Base-by-base conservation (phyloP, 2,797 vertebrate species). In the Eulemur albifrons region DNA sequence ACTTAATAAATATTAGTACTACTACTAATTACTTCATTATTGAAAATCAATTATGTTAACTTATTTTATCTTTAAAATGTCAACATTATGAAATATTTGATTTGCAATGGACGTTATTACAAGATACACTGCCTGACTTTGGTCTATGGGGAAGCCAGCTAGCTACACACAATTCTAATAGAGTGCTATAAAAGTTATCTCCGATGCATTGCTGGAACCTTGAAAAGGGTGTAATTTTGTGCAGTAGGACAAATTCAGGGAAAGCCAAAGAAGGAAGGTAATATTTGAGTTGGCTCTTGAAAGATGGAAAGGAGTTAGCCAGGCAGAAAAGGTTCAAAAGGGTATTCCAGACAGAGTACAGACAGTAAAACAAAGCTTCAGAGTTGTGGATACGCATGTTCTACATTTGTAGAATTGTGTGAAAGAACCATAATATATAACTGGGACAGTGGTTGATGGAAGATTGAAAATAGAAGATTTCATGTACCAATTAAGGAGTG, bases 31-130 rank as follows among this genome's bases (percentile, higher is more conserved):
- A 59, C 57, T 96, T 73, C 54, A 69, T 67, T 89, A 93, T 70
- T 94, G 40, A 94, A 97, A 97, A 95, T 80, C 57, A 88, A n/a
- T 94, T 96, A 72, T 57, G 21, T 90, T 94, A 85, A 85, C 38
- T 88, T 90, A 89, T 89, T 97, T 96, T 92, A 77, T 75, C 70
- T 88, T 91, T 75, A 43, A 65, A 83, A 88, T 91, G 50, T 84
- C 70, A 94, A 35, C 75, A 91, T 90, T 93, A 83, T 95, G 85
- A 93, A 72, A 65, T 88, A 88, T 72, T 96, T 97, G 48, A 73
- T 88, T 90, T 95, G 17, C 84, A 75, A 54, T 80, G 32, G 20
- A 35, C 35, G 4, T 67, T 88, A 59, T 88, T 54, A 90, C 40
- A 90, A 27, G 21, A 61, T 88, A 77, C 8, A 43, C 8, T 63